Base-by-base conservation (phyloP, 1,140 invertebrate species). In the Druon quercuslanigerum region DNA sequence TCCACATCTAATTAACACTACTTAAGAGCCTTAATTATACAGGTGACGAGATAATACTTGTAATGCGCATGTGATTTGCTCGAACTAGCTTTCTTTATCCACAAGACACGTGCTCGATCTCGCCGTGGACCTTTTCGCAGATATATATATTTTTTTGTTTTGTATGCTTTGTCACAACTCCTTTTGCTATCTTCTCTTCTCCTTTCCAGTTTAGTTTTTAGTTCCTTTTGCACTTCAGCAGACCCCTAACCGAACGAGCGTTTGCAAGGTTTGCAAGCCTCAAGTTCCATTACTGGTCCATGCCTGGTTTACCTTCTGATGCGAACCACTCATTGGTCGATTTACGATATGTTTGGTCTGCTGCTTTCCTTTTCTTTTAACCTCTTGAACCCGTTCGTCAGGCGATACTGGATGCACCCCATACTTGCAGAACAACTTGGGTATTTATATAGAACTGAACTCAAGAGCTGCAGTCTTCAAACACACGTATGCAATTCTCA, bases 271-370 rank as follows among this genome's bases (percentile, higher is more conserved):
- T 72, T 71, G 50, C 71, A 40, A 13, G 71, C 33, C 71, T 13
- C 56, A 73, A 40, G 76, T 75, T 77, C 57, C 74, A 76, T 71
- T 40, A 76, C 66, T 50, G 60, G 76, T 56, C 52, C 75, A 74
- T 20, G 70, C 75, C 72, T 72, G 74, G 25, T 50, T 74, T 73
- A 73, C 71, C 72, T 70, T 50, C 52, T 76, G 74, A 77, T 74
- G 71, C 72, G 40, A 51, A 54, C 46, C 76, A 83, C 76, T 75
- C 73, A 70, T 76, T 50, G 71, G 73, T 75, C 79, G 78, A 83
- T 81, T 83, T 83, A 83, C 78, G 82, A 81, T 79, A 78, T 73
- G 76, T 81, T 81, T 78, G 75, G 75, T 79, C 79, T 81, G 33
- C 60, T 66, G 57, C 76, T 75, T 79, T 73, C 72, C 54, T 77